Percentiles rank a stretch among this genome's conserved stretches.
These are phyloP conservation scores for Scelioninae gen. 2 DNA, from an alignment of 2,888 invertebrate species.

Conservation along the genomic window DNA sequence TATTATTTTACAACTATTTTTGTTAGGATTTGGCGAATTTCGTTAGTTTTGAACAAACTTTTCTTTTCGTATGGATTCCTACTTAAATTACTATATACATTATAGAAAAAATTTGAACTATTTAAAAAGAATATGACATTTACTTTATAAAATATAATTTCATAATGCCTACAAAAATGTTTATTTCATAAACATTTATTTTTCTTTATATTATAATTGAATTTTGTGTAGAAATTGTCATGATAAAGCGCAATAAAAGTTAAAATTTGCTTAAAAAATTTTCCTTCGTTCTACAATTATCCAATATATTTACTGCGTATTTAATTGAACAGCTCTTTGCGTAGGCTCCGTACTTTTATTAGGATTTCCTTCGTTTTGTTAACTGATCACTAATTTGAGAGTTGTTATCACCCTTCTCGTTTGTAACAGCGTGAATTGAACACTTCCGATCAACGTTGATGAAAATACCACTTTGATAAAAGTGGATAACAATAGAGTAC, in stretches of 20 bases:
- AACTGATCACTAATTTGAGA: constrained; percentile 64
- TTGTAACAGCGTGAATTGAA: constrained; percentile 58
- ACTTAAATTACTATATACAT: no score
- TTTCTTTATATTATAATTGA: constrained; percentile 18
- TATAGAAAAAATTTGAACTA: no score
- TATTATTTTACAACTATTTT: no score
- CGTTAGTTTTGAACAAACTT: no score
- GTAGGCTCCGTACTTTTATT: constrained; percentile 64
- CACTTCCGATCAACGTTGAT: constrained; percentile 57
- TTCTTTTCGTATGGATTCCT: no score
- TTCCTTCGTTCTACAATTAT: constrained; percentile 68
- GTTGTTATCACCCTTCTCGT: constrained; percentile 42
- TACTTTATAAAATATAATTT: no score
- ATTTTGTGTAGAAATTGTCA: constrained; percentile 26
- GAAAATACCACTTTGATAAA: constrained; percentile 55
- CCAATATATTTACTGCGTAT: constrained; percentile 65
- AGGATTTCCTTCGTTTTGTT: constrained; percentile 69
- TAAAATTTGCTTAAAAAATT: constrained; percentile 54
- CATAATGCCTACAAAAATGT: no score
- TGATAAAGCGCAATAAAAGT: constrained; percentile 41
- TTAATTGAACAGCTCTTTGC: constrained; percentile 61
- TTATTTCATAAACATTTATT: no score
- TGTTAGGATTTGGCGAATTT: no score
- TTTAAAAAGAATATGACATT: no score
- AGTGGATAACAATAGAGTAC: constrained; percentile 56